Conservation (phyloP, 1,140 invertebrate species). For the Armadillidium nasatum region DNA sequence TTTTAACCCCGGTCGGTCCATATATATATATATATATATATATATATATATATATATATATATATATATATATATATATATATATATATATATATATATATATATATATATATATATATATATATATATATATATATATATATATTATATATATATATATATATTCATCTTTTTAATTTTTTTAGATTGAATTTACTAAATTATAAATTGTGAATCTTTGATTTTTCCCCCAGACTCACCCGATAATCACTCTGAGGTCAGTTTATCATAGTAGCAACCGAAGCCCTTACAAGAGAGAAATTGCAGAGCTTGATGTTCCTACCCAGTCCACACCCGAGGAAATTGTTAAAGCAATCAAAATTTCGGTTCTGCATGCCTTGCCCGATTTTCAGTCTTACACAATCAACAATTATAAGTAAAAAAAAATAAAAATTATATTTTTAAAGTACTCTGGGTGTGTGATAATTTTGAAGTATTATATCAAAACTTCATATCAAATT, state of each 20-base stretch:
- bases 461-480: not conserved
- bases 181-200: too few relatives aligned
- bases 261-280: not conserved
- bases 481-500: too few relatives aligned
- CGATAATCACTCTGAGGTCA: not conserved
- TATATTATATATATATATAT: not conserved
- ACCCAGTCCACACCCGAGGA: not conserved
- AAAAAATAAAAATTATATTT: too few relatives aligned
- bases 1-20: too few relatives aligned
- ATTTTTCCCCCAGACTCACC: not conserved
- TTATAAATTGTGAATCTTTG: too few relatives aligned
- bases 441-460: not conserved
- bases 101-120: too few relatives aligned
- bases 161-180: too few relatives aligned
- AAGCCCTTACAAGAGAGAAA: not conserved
- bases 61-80: too few relatives aligned
- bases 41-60: too few relatives aligned
- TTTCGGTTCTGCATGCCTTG: not conserved
- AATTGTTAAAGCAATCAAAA: not conserved
- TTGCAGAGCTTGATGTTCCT: not conserved
- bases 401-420: not conserved
- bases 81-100: too few relatives aligned
- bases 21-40: too few relatives aligned
- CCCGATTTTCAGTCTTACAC: not conserved
- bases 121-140: not conserved